Evolutionary conservation across 2,888 invertebrate genomes (phyloP).

Genomic region (Leptinotarsa tumamoca): DNA sequence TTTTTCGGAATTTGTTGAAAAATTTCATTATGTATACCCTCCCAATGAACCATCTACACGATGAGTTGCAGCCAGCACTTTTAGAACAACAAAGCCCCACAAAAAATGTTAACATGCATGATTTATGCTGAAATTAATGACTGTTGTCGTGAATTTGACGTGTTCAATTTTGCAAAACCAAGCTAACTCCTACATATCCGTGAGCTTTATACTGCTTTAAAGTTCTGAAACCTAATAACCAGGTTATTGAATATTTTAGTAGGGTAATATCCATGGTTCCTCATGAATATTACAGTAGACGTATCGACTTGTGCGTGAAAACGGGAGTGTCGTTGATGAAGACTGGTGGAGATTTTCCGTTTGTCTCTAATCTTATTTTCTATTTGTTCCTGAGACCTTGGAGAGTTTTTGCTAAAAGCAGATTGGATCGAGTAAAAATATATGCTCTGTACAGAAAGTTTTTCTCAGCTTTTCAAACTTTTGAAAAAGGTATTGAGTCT

Average conservation of each 20-base stretch:
- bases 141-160: conserved; percentile 18
- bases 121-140: conserved; percentile 11
- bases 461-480: too few species aligned
- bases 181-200: conserved; percentile 4
- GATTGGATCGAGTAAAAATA: too few species aligned
- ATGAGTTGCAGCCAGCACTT: neutral
- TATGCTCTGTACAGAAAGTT: too few species aligned
- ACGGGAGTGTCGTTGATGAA: neutral
- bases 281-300: conserved; percentile 9
- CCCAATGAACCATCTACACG: neutral
- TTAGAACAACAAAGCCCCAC: neutral
- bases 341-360: neutral
- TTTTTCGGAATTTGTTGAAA: too few species aligned
- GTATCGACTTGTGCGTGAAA: conserved; percentile 2
- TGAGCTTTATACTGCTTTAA: neutral
- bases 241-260: conserved; percentile 19
- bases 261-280: conserved; percentile 20
- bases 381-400: too few species aligned
- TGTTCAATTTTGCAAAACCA: conserved; percentile 7
- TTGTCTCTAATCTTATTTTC: neutral
- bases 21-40: too few species aligned
- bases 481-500: too few species aligned
- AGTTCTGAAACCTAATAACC: conserved; percentile 20
- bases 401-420: too few species aligned
- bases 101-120: conserved; percentile 11